These are phyloP conservation scores for Grus americana DNA, from an alignment of 2,113 vertebrate species.

Conservation along the genomic window DNA sequence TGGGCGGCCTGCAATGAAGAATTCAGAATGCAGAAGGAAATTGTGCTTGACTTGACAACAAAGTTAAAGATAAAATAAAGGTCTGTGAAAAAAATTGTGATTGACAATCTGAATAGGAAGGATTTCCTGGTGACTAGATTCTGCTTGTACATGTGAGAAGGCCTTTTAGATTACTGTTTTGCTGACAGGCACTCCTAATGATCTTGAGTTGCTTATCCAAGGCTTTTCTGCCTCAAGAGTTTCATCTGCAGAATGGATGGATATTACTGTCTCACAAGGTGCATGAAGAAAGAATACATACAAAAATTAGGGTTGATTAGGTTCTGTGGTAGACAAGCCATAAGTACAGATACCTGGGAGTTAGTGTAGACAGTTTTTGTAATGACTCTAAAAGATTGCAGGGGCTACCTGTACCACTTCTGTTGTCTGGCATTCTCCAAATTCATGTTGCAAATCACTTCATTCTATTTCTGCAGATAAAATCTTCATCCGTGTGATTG, in stretches of 20 bases:
- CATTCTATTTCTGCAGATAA: conserved; percentile 77
- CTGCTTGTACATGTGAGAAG: background rate
- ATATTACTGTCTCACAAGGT: background rate
- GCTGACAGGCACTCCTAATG: background rate
- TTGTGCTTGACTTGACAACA: background rate
- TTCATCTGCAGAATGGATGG: background rate
- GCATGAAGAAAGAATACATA: background rate
- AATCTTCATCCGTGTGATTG: conserved; percentile 86
- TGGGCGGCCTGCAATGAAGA: background rate
- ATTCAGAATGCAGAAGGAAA: background rate
- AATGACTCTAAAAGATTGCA: background rate
- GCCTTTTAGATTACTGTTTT: background rate
- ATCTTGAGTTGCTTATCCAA: background rate
- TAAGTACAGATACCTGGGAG: background rate
- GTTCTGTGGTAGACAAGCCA: background rate
- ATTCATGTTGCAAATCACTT: background rate
- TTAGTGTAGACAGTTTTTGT: background rate
- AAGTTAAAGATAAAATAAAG: background rate
- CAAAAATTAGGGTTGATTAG: background rate
- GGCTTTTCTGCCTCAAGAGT: background rate
- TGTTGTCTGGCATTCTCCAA: background rate
- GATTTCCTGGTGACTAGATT: background rate
- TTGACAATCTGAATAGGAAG: background rate
- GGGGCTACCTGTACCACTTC: background rate
- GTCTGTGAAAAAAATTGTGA: background rate